Conservation (phyloP, 2,113 vertebrate species). For the Euleptes europaea region DNA sequence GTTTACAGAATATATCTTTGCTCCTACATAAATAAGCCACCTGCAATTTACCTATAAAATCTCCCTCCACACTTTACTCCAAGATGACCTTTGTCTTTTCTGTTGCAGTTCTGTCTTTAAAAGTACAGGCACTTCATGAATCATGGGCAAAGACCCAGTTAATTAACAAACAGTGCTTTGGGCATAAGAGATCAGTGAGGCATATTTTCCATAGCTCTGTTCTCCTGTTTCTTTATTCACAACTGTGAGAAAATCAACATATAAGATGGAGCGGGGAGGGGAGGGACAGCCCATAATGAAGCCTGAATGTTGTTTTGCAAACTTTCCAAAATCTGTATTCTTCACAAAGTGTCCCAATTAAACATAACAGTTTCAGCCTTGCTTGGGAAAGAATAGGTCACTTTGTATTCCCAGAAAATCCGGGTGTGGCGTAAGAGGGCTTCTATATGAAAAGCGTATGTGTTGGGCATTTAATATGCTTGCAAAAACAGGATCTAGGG, state of each 20-base stretch:
- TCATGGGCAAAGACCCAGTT: no score
- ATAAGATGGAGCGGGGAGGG: no score
- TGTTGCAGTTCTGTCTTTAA: no score
- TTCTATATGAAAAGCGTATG: no score
- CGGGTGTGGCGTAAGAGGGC: neutral
- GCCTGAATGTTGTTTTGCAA: neutral
- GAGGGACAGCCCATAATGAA: no score
- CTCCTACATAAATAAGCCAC: neutral
- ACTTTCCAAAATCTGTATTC: neutral
- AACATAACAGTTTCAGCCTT: neutral
- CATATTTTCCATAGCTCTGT: neutral
- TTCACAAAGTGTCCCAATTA: neutral
- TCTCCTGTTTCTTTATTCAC: neutral
- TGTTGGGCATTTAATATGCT: neutral
- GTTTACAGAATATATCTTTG: neutral
- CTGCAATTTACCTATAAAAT: neutral
- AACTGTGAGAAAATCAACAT: neutral
- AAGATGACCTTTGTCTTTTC: neutral
- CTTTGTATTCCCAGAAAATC: neutral
- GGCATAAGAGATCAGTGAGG: neutral
- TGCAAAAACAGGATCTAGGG: neutral
- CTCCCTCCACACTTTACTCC: neutral
- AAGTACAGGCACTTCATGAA: no score
- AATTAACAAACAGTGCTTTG: no score
- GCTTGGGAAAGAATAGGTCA: neutral